These are phyloP conservation scores for Caenorhabditis briggsae DNA, from an alignment of 1,140 invertebrate species.

Conservation along the genomic window DNA sequence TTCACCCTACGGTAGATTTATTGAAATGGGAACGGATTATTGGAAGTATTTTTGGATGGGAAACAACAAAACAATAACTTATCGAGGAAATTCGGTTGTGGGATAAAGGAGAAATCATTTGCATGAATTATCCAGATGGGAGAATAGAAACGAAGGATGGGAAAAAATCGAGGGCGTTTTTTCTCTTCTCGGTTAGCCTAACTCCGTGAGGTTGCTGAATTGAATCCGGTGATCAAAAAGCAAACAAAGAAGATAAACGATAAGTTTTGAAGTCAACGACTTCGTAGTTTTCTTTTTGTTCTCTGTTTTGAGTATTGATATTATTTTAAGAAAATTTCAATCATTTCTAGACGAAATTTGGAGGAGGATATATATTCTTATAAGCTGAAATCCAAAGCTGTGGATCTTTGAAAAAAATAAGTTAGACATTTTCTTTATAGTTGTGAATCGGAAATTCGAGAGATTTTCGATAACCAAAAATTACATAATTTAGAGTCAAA, in stretches of 20 bases:
- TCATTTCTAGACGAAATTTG: no score
- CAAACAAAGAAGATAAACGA: background rate
- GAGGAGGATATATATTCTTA: no score
- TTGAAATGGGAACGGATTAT: slow-evolving; percentile 13
- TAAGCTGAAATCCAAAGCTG: no score
- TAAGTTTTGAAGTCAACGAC: background rate
- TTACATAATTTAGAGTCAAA: no score
- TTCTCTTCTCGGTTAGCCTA: background rate
- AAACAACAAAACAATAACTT: background rate
- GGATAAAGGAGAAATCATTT: slow-evolving; percentile 31
- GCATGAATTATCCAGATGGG: slow-evolving; percentile 48
- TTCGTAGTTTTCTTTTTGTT: background rate
- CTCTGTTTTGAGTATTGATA: no score
- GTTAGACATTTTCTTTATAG: no score
- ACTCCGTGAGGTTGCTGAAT: background rate
- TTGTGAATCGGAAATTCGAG: no score
- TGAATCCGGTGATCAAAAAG: slow-evolving; percentile 19
- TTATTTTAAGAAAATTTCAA: no score
- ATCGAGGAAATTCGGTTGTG: background rate
- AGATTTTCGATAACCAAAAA: no score
- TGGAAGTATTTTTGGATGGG: no score
- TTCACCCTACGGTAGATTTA: slow-evolving; percentile 13
- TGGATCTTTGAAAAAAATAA: no score
- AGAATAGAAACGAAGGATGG: background rate
- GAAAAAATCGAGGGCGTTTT: background rate